Base-by-base conservation (phyloP, 2,113 vertebrate species). In the Nannospalax galili region DNA sequence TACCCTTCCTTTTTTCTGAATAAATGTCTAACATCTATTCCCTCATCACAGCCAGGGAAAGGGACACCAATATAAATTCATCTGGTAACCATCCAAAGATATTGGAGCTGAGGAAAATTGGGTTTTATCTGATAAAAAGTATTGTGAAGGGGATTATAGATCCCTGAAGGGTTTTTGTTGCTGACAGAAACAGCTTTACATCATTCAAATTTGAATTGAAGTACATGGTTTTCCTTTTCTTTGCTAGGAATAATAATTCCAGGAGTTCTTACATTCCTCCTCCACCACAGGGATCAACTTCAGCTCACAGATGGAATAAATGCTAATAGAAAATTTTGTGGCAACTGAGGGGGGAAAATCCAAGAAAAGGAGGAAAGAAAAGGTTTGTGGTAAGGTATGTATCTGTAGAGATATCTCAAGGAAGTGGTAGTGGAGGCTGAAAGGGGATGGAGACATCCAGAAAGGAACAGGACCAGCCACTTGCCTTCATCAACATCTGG, bases 1-100 rank as follows among this genome's bases (percentile, higher is more conserved):
- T 64, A 40, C 65, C 22, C 74, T 56, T 87, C 87, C 88, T 64
- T 42, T 88, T 95, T 96, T 80, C 92, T 96, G 72, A 80, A 73
- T 65, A n/a, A 30, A 80, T 1, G 0, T 93, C 88, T 84, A 78
- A 45, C 56, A 35, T 85, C 28, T 56, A n/a, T 45, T 77, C 60
- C 35, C 14, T 92, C 85, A 79, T 62, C 65, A 89, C 22, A 75
- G 40, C 28, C 35, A 87, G 45, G 73, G 12, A 19, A 35, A 95
- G 75, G 91, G 3, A 85, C 20, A 52, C 8, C 11, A 14, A 58
- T 17, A 78, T 1, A 74, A 87, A 72, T 60, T 77, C 20, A 84
- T 60, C 9, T 82, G 74, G 45, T 90, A 90, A 81, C 64, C 45
- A 56, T 32, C 81, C 56, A 78, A 75, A 93, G 62, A 78, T 17